phyloP scores from a whole-genome alignment of 1,140 invertebrate species.

The Sitodiplosis mosellana region DNA sequence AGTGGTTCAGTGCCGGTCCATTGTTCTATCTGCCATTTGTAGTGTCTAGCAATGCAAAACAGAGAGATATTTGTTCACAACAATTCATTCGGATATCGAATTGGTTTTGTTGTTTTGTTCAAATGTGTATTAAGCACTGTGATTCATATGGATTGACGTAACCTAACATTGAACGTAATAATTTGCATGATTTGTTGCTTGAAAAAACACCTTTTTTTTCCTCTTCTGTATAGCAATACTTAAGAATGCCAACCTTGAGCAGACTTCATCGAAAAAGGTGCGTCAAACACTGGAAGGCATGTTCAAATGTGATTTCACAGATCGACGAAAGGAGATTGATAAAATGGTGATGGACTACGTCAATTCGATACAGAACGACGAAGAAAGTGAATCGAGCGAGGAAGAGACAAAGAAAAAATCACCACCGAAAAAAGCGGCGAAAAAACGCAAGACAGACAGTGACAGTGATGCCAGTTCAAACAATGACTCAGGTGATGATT shows the following conservation, averaged over 20 bases:
- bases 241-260: conserved; percentile 67
- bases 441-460: conserved; percentile 29
- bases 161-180: neutral
- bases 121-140: neutral
- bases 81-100: neutral
- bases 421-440: conserved; percentile 20
- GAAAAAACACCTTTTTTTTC: conserved; percentile 1
- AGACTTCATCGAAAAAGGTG: conserved; percentile 79
- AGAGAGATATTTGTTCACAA: neutral
- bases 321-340: conserved; percentile 68
- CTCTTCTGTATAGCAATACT: conserved; percentile 51
- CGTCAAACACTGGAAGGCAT: conserved; percentile 69
- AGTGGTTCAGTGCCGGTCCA: too few relatives aligned
- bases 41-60: neutral
- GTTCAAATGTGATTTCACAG: conserved; percentile 51
- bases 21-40: neutral
- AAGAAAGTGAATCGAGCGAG: conserved; percentile 29
- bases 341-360: conserved; percentile 61
- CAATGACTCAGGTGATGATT: conserved; percentile 46
- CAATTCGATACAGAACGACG: conserved; percentile 36
- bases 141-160: neutral
- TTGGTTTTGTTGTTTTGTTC: neutral
- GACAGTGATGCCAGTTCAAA: conserved; percentile 38
- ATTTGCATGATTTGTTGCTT: neutral
- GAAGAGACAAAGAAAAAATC: conserved; percentile 14